Evolutionary conservation across 2,797 vertebrate genomes (phyloP).

Genomic region (Tiaroga cobitis): DNA sequence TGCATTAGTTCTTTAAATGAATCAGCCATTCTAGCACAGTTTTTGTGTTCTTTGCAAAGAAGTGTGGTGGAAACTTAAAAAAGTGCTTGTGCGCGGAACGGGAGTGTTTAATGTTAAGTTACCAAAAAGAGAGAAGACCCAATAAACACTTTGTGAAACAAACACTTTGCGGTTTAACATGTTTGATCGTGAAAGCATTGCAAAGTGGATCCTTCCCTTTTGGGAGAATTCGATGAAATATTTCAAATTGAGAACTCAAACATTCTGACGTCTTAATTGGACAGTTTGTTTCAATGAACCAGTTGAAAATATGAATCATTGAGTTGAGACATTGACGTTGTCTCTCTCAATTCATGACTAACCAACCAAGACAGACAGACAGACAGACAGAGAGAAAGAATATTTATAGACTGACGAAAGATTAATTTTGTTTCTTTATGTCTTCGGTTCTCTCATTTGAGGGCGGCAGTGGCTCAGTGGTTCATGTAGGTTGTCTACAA

Average conservation of each 20-base stretch:
- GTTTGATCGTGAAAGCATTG: neutral
- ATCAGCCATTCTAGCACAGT: slow-evolving; percentile 63
- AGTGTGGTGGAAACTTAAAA: slow-evolving; percentile 9
- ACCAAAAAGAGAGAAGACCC: neutral
- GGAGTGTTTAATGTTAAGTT: neutral
- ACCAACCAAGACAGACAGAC: neutral
- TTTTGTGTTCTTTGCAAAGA: slow-evolving; percentile 61
- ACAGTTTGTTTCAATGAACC: neutral
- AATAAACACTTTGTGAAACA: neutral
- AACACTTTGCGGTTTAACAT: neutral
- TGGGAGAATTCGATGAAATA: no score
- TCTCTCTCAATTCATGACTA: neutral
- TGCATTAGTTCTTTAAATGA: slow-evolving; percentile 70
- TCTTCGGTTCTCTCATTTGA: neutral
- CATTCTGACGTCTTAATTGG: neutral
- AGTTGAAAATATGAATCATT: neutral
- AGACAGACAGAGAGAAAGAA: neutral
- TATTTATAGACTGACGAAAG: neutral
- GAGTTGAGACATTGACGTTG: neutral
- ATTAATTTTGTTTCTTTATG: neutral
- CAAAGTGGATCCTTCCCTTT: no score
- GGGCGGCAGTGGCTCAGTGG: no score
- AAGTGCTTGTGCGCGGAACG: slow-evolving; percentile 33
- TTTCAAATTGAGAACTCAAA: neutral
- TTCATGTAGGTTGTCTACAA: no score